Evolutionary conservation across 2,797 vertebrate genomes (phyloP).

Genomic region (Cynopterus sphinx): DNA sequence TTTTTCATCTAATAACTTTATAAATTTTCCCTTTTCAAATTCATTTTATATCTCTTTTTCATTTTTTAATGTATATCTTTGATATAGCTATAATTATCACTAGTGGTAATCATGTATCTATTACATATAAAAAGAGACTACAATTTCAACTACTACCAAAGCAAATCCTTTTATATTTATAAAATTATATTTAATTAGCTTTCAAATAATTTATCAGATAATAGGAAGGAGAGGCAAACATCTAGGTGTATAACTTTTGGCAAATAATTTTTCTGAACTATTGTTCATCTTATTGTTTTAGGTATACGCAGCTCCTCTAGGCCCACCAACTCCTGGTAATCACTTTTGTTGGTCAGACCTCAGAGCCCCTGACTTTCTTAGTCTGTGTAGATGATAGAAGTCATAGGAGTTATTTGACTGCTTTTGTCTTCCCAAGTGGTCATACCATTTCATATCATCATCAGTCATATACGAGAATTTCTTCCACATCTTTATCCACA

Average conservation of each 20-base stretch:
- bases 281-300: too few relatives aligned
- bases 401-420: too few relatives aligned
- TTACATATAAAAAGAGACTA: background rate
- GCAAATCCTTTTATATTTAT: background rate
- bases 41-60: background rate
- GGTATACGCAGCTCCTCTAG: accelerated
- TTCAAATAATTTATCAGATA: background rate
- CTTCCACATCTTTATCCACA: too few relatives aligned
- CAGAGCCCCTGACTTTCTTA: background rate
- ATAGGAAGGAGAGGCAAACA: background rate
- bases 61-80: background rate
- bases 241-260: background rate
- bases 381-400: background rate
- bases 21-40: background rate
- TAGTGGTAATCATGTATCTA: background rate
- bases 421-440: too few relatives aligned
- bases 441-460: background rate
- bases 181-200: background rate
- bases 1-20: background rate
- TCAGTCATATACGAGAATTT: too few relatives aligned
- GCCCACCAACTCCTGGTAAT: too few relatives aligned
- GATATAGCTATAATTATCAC: background rate
- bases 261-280: background rate
- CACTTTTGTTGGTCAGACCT: background rate
- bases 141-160: background rate